phyloP scores from a whole-genome alignment of 1,140 invertebrate genomes.

The Agraylea sexmaculata region DNA sequence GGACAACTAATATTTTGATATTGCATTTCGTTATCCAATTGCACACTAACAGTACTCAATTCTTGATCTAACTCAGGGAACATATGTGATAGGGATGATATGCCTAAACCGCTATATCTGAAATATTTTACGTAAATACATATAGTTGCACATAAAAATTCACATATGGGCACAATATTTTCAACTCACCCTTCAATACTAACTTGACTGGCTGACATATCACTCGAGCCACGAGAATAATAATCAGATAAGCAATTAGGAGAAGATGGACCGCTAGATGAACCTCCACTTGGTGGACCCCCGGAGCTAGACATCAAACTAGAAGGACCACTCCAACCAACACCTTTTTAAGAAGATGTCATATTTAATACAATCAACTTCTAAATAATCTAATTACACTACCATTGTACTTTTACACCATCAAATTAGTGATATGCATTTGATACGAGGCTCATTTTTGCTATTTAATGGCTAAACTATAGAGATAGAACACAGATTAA shows the following conservation, averaged over 20 bases:
- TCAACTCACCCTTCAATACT: constrained; percentile 47
- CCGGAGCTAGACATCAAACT: constrained; percentile 43
- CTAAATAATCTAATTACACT: neutral
- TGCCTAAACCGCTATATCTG: constrained; percentile 15
- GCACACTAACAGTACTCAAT: constrained; percentile 44
- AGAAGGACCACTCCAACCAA: constrained; percentile 49
- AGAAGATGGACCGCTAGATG: constrained; percentile 36
- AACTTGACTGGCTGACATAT: constrained; percentile 49
- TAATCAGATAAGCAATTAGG: constrained; percentile 41
- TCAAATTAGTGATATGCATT: constrained; percentile 1
- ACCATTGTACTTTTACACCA: neutral
- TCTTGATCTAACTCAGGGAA: constrained; percentile 46
- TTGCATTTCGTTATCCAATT: constrained; percentile 41
- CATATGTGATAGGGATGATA: constrained; percentile 33
- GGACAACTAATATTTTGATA: constrained; percentile 29
- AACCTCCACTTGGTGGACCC: constrained; percentile 31
- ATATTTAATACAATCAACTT: neutral
- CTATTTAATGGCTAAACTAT: neutral
- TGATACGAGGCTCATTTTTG: neutral
- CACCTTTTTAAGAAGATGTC: constrained; percentile 25
- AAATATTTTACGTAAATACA: constrained; percentile 11
- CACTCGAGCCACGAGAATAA: constrained; percentile 39
- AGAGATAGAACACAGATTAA: neutral
- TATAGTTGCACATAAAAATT: constrained; percentile 2
- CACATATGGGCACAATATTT: constrained; percentile 8